phyloP scores from a whole-genome alignment of 2,888 invertebrate species.

The Galeopsomyia nigrocyanea region DNA sequence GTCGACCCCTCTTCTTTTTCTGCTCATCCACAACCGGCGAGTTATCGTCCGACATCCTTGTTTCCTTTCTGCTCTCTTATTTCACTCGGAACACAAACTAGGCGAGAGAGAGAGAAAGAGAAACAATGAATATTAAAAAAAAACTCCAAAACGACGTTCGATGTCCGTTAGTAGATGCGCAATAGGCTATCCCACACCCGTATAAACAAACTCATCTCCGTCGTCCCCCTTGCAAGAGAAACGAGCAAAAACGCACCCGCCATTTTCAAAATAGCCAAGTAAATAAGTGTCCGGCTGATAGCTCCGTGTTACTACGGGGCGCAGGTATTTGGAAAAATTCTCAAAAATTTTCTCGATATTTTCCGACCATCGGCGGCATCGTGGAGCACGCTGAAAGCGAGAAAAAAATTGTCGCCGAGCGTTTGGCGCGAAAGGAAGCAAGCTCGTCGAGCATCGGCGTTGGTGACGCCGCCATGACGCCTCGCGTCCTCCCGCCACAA shows the following conservation, averaged over 20 bases:
- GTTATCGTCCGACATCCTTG: slow-evolving; percentile 66
- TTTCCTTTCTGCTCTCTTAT: slow-evolving; percentile 26
- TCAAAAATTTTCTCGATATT: not conserved
- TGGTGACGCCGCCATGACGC: slow-evolving; percentile 46
- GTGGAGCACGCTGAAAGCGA: not conserved
- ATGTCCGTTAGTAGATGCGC: slow-evolving; percentile 4
- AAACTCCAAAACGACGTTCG: not conserved
- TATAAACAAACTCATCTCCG: no score
- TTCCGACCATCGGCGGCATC: no score
- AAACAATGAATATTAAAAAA: slow-evolving; percentile 39
- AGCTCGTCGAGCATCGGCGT: slow-evolving; percentile 24
- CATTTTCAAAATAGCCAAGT: slow-evolving; percentile 63
- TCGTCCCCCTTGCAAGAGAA: not conserved
- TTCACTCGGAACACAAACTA: no score
- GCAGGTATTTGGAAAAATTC: not conserved
- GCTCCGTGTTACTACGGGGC: not conserved
- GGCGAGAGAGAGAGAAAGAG: not conserved
- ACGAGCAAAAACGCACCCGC: slow-evolving; percentile 56
- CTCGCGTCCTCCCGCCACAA: slow-evolving; percentile 26
- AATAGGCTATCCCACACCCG: no score
- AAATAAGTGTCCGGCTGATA: slow-evolving; percentile 48
- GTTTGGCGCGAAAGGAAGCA: not conserved
- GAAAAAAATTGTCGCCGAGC: not conserved
- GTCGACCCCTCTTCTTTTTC: slow-evolving; percentile 68
- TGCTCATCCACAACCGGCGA: slow-evolving; percentile 66